Evolutionary conservation across 2,113 vertebrate species (phyloP).

Genomic region (Ancistrus triradiatus): DNA sequence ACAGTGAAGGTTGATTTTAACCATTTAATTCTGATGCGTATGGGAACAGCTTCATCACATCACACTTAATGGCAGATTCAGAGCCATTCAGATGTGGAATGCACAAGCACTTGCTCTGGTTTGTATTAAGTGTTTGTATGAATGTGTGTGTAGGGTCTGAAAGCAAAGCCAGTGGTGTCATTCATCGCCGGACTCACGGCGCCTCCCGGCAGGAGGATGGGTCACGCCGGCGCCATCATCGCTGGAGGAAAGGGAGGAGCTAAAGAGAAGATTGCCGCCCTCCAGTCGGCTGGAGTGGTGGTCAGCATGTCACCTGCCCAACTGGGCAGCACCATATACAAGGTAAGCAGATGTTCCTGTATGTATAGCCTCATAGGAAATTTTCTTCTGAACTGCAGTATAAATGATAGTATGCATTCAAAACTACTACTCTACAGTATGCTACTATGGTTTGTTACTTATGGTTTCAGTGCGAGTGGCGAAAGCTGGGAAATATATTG

Average conservation of each 20-base stretch:
- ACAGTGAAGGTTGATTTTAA: too few species aligned
- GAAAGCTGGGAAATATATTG: too few species aligned
- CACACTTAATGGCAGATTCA: neutral
- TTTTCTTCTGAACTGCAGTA: too few species aligned
- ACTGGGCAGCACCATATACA: slow-evolving; percentile 93
- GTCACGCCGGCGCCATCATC: slow-evolving; percentile 95
- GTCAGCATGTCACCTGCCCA: slow-evolving; percentile 98
- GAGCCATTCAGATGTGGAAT: too few species aligned
- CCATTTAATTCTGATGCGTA: too few species aligned
- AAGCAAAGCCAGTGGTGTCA: slow-evolving; percentile 91
- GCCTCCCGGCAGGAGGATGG: slow-evolving; percentile 93
- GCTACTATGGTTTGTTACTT: too few species aligned
- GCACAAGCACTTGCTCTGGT: neutral
- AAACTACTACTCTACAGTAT: too few species aligned
- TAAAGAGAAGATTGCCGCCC: slow-evolving; percentile 95
- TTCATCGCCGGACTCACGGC: slow-evolving; percentile 97
- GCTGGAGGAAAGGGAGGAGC: slow-evolving; percentile 96
- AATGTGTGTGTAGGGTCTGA: slow-evolving; percentile 72
- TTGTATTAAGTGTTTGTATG: neutral
- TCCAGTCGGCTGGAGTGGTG: slow-evolving; percentile 88
- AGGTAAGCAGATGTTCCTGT: slow-evolving; percentile 70
- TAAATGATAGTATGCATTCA: too few species aligned
- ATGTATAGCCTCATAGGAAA: too few species aligned
- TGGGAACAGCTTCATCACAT: neutral
- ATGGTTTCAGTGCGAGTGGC: too few species aligned